Percentiles rank a stretch among this genome's conserved stretches.
Conservation (phyloP, 2,888 invertebrate species). For the Spodoptera littoralis region DNA sequence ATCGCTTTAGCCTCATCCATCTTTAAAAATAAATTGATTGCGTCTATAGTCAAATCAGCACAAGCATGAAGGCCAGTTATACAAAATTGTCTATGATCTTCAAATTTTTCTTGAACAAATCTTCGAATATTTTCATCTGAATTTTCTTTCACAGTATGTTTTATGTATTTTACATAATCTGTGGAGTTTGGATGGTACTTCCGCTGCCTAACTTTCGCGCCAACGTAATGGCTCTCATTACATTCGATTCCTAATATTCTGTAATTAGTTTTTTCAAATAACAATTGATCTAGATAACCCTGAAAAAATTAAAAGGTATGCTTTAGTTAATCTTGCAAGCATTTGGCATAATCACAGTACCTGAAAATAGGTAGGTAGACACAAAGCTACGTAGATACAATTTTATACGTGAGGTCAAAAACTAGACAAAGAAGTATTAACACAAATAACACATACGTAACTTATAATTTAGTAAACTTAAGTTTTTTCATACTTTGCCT, state of each 20-base stretch:
- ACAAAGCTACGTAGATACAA: too few relatives aligned
- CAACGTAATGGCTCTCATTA: slow-evolving; percentile 85
- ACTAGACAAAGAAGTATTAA: too few relatives aligned
- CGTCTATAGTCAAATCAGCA: slow-evolving; percentile 92
- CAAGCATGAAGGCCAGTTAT: slow-evolving; percentile 92
- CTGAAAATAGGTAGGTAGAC: too few relatives aligned
- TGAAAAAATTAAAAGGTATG: slow-evolving; percentile 65
- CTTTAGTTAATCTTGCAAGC: too few relatives aligned
- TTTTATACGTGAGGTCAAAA: too few relatives aligned
- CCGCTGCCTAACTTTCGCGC: slow-evolving; percentile 89
- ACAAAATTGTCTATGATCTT: slow-evolving; percentile 70
- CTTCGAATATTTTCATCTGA: slow-evolving; percentile 82
- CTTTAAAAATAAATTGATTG: slow-evolving; percentile 90
- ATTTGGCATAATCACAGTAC: too few relatives aligned
- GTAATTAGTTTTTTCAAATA: slow-evolving; percentile 88
- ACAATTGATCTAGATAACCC: slow-evolving; percentile 93
- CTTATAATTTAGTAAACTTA: too few relatives aligned
- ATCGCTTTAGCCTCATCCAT: slow-evolving; percentile 88
- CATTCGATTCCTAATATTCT: slow-evolving; percentile 92
- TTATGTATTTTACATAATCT: slow-evolving; percentile 88
- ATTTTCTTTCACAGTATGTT: slow-evolving; percentile 87
- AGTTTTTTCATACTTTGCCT: too few relatives aligned
- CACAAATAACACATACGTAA: too few relatives aligned
- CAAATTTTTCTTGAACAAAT: slow-evolving; percentile 77
- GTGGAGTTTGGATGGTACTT: slow-evolving; percentile 86